Base-by-base conservation (phyloP, 1,140 invertebrate species). In the Calephelis nemesis region DNA sequence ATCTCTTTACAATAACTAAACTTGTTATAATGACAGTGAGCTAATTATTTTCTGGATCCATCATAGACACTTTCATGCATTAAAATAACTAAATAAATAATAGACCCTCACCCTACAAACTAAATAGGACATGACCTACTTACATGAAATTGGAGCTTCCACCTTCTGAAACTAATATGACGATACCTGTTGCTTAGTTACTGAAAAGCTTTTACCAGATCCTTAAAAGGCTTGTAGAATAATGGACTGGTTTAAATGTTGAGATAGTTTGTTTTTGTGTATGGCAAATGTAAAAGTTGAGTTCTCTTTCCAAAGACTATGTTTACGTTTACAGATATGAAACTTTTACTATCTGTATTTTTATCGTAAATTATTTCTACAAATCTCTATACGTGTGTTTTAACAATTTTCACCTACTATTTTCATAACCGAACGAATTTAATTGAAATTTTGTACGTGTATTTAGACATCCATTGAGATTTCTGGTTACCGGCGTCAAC, bases 121-220 rank as follows among this genome's bases (percentile, higher is more conserved):
- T 19, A 52, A 52, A 52, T 52, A 52, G 50, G 50, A 52, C n/a
- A 52, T 6, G 50, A 52, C 50, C 50, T 15, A 52, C 13, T 13
- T 52, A 52, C 13, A 52, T 52, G 13, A 8, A 54, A 30, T 54
- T 19, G 52, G 7, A 15, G 52, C 52, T 54, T 54, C 19, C 19
- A 54, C 52, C 9, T 54, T 30, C 52, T 19, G 10, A 54, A 54
- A 54, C 52, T 54, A 54, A 54, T 30, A 54, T 54, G 19, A 54
- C 19, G 52, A 54, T 45, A 45, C 15, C 19, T 54, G 52, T 54
- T 54, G 52, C 52, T n/a, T 19, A 19, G 52, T 10, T 54, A 54
- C 52, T 19, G 11, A 54, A 54, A 54, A 54, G 13, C 52, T 54
- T 54, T 54, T 54, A 54, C 19, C 52, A 54, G 19, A 54, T 10